Evolutionary conservation across 2,113 vertebrate species (phyloP).

Genomic region (Urocitellus parryii): DNA sequence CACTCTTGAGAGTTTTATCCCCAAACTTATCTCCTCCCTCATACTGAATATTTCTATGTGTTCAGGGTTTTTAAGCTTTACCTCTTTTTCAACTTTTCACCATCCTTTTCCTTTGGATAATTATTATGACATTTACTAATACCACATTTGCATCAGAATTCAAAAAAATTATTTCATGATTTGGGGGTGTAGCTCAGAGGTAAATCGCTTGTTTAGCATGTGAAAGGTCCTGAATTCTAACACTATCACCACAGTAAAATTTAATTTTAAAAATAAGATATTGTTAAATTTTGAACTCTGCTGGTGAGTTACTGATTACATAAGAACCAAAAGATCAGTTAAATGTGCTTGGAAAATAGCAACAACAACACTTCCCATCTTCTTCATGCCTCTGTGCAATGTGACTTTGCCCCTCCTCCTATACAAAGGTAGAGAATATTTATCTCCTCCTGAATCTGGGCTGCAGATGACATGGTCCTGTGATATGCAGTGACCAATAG

Average conservation of each 20-base stretch:
- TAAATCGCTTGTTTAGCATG: neutral
- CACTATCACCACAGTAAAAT: neutral
- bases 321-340: conserved; percentile 20
- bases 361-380: neutral
- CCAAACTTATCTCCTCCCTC: neutral
- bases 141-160: neutral
- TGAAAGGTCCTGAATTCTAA: too few relatives aligned
- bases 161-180: neutral
- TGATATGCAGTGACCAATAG: neutral
- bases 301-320: neutral
- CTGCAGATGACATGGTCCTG: neutral
- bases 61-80: neutral
- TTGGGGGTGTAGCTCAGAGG: too few relatives aligned
- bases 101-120: neutral
- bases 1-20: neutral
- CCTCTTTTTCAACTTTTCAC: neutral
- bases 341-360: neutral
- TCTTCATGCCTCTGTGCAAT: neutral
- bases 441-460: neutral
- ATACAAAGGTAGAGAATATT: neutral
- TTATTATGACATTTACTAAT: neutral
- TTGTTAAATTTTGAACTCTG: conserved; percentile 1
- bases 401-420: neutral
- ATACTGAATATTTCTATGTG: neutral
- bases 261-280: conserved; percentile 8